phyloP scores from a whole-genome alignment of 1,140 invertebrate species.

The Berghia stephanieae region DNA sequence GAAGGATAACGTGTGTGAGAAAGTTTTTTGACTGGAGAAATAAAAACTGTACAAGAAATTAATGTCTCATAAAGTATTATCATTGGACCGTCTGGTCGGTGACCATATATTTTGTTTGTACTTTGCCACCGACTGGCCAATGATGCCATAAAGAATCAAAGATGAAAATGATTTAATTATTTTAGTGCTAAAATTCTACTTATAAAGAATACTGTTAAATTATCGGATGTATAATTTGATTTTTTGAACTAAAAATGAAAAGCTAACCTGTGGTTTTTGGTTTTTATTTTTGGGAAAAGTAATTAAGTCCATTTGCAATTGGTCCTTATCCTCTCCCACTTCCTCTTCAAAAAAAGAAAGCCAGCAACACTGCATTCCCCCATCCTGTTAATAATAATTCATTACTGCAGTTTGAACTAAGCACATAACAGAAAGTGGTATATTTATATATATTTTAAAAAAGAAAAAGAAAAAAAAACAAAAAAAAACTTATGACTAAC shows the following conservation, averaged over 20 bases:
- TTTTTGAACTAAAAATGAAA: neutral
- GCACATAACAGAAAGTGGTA: too few relatives aligned
- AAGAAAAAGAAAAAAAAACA: neutral
- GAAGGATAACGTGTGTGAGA: neutral
- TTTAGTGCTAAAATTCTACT: neutral
- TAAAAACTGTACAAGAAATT: neutral
- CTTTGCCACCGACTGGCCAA: too few relatives aligned
- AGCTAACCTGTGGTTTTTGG: constrained; percentile 65
- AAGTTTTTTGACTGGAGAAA: neutral
- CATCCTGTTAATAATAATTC: too few relatives aligned
- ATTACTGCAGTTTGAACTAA: too few relatives aligned
- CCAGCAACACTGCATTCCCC: constrained; percentile 88
- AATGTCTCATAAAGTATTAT: neutral
- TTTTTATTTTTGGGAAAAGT: constrained; percentile 76
- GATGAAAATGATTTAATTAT: too few relatives aligned
- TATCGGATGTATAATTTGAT: neutral
- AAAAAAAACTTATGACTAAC: neutral
- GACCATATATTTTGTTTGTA: too few relatives aligned
- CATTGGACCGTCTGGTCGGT: neutral
- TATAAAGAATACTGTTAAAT: neutral
- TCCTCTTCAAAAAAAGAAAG: constrained; percentile 84
- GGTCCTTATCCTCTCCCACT: constrained; percentile 80
- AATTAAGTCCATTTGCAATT: constrained; percentile 76
- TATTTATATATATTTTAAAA: neutral
- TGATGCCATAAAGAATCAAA: too few relatives aligned